A percentile compares a stretch with the other conserved stretches of the same genome.
phyloP scores from a whole-genome alignment of 2,113 vertebrate species.

The Cairina moschata region DNA sequence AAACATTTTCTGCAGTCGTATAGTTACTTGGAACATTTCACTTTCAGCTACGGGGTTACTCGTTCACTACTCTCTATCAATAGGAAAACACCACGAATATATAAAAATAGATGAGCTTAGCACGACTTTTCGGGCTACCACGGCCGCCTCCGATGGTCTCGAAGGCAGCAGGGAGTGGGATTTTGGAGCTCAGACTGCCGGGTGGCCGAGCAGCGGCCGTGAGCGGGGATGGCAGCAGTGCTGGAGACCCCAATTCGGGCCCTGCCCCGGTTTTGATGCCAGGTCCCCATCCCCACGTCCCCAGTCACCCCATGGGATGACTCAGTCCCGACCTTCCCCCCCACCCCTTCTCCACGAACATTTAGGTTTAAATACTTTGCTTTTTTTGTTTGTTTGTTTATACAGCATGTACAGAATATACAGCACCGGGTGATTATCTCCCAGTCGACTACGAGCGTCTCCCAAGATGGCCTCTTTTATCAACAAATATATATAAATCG shows the following conservation, averaged over 20 bases:
- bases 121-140: slow-evolving; percentile 66
- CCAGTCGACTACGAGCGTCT: slow-evolving; percentile 43
- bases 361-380: background rate
- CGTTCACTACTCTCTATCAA: slow-evolving; percentile 58
- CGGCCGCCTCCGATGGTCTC: slow-evolving; percentile 42
- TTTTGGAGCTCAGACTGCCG: background rate
- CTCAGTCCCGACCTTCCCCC: background rate
- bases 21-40: slow-evolving; percentile 55
- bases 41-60: slow-evolving; percentile 51
- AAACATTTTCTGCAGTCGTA: slow-evolving; percentile 52
- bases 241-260: background rate
- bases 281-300: background rate
- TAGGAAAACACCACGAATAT: slow-evolving; percentile 75
- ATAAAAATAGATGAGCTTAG: slow-evolving; percentile 76
- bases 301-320: background rate
- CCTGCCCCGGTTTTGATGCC: background rate
- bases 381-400: slow-evolving; percentile 9
- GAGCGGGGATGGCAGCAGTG: no score
- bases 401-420: slow-evolving; percentile 64
- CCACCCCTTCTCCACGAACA: background rate
- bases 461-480: slow-evolving; percentile 42
- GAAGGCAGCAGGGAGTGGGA: slow-evolving; percentile 42
- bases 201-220: background rate
- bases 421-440: background rate
- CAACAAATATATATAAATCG: slow-evolving; percentile 54